A percentile compares a stretch with the other conserved stretches of the same genome.
Conservation (phyloP, 2,113 vertebrate species). For the Antennarius striatus region DNA sequence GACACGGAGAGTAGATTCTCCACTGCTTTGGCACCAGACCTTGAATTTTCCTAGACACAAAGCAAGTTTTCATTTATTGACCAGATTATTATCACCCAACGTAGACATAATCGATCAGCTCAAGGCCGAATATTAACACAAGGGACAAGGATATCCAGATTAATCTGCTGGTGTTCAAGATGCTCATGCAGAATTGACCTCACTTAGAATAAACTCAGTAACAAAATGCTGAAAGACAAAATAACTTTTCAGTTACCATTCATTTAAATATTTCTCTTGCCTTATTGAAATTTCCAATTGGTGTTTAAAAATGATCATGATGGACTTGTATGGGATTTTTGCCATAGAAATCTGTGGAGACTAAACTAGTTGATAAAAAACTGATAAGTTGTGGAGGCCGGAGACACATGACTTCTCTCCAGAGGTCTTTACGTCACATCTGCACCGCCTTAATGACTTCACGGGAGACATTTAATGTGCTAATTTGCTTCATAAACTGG, state of each 20-base stretch:
- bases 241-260: background rate
- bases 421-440: constrained; percentile 8
- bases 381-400: background rate
- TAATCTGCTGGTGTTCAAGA: too few relatives aligned
- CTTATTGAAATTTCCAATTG: background rate
- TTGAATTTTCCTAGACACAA: background rate
- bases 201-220: too few relatives aligned
- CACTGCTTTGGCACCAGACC: constrained; percentile 1
- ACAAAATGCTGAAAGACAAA: background rate
- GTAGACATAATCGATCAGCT: background rate
- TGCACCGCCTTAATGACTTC: constrained; percentile 14
- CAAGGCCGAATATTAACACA: background rate
- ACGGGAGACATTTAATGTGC: constrained; percentile 35
- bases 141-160: background rate
- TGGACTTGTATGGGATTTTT: background rate
- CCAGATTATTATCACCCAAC: constrained; percentile 1
- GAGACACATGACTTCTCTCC: constrained; percentile 2
- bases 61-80: background rate
- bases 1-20: constrained; percentile 5
- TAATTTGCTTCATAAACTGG: constrained; percentile 54
- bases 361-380: constrained; percentile 12
- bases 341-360: constrained; percentile 6
- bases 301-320: background rate
- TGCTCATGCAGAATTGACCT: too few relatives aligned
- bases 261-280: background rate